Evolutionary conservation across 2,113 vertebrate species (phyloP).

Genomic region (Sitta europaea): DNA sequence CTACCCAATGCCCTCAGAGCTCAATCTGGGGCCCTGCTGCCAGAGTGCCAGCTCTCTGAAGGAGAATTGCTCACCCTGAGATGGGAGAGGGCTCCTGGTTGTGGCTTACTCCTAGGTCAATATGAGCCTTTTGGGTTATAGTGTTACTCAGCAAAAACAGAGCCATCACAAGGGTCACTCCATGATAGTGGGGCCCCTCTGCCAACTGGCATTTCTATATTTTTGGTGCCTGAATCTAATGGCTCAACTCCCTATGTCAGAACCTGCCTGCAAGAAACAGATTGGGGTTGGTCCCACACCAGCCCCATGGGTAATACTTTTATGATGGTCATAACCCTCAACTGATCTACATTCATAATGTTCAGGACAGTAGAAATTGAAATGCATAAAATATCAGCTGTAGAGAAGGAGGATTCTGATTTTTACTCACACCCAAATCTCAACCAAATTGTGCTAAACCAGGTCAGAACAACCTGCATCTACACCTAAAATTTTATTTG

Average conservation of each 20-base stretch:
- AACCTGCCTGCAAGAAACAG: not conserved
- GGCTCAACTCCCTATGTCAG: not conserved
- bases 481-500: not conserved
- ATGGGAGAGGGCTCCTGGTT: not conserved
- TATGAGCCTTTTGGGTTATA: not conserved
- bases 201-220: not conserved
- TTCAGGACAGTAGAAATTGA: not conserved
- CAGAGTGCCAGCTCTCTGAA: not conserved
- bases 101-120: not conserved
- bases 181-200: accelerated
- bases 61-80: not conserved
- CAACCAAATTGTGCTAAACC: not conserved
- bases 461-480: not conserved
- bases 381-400: not conserved
- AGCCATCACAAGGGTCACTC: not conserved
- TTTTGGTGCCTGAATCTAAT: not conserved
- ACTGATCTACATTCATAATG: not conserved
- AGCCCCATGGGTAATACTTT: not conserved
- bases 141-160: not conserved
- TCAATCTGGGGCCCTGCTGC: not conserved
- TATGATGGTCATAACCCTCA: not conserved
- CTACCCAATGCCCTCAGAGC: not conserved
- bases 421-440: not conserved
- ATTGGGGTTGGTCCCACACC: not conserved
- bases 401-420: not conserved